phyloP scores from a whole-genome alignment of 2,113 vertebrate genomes.

The Casuarius casuarius region DNA sequence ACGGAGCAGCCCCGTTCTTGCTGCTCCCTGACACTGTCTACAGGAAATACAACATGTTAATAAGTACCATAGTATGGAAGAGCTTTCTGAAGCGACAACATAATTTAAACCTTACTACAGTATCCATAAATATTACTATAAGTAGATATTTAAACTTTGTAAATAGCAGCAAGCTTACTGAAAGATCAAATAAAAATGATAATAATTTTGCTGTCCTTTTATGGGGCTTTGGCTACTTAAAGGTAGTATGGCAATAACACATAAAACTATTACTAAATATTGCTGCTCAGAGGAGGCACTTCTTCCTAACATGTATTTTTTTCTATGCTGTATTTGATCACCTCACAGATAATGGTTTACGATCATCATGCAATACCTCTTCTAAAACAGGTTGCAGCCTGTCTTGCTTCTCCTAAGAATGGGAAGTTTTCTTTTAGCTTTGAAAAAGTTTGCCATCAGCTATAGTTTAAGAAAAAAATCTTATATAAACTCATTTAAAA shows the following conservation, averaged over 20 bases:
- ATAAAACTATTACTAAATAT: not conserved
- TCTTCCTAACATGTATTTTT: not conserved
- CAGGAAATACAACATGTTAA: too few relatives aligned
- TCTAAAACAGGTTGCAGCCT: not conserved
- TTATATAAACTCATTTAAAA: not conserved
- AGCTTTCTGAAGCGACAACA: too few relatives aligned
- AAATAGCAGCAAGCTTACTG: too few relatives aligned
- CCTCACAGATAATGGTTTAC: not conserved
- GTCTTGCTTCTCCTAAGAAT: not conserved
- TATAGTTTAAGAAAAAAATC: not conserved
- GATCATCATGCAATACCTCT: not conserved
- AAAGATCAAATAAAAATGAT: too few relatives aligned
- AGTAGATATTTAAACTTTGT: too few relatives aligned
- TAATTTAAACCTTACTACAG: too few relatives aligned
- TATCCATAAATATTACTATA: too few relatives aligned
- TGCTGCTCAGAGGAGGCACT: not conserved
- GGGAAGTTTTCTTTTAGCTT: not conserved
- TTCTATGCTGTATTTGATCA: not conserved
- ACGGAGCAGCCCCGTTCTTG: too few relatives aligned
- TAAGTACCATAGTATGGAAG: too few relatives aligned
- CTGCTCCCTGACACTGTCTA: too few relatives aligned
- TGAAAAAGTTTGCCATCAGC: not conserved
- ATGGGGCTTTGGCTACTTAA: not conserved
- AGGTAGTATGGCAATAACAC: not conserved
- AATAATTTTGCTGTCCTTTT: not conserved